Evolutionary conservation across 2,888 invertebrate genomes (phyloP), one percentile per base, ranked within the genome.

Genomic region (Meghimatium bilineatum): DNA sequence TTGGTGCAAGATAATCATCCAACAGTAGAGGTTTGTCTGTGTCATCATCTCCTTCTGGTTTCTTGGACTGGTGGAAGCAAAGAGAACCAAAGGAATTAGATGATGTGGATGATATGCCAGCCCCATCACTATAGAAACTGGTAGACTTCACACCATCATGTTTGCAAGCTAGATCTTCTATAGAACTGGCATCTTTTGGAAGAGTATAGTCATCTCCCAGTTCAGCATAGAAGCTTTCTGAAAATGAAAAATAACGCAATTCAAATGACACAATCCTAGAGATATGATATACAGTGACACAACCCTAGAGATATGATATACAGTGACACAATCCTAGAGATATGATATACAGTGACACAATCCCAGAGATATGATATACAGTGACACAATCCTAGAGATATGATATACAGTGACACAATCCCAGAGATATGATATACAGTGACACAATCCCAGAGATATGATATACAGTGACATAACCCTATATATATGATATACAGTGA

Each of bases 161-260:
- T 1, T 23, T n/a, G 52, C 74, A 63, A 1, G 38, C 71, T 5
- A 72, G 63, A n/a, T 52, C 80, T 34, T 52, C 52, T 34, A 29
- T 8, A 6, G 20, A n/a, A n/a, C 29, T 52, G 26, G 29, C 34
- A 23, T 56, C 69, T 29, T 86, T 67, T 81, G 81, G 81, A 32
- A 79, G 38, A 38, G 49, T 26, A 26, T 79, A 76, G 20, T 34
- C 74, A 44, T 86, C 86, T 52, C 86, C 80, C 29, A 82, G 78
- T 60, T 86, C 86, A 32, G 86, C 86, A 79, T 86, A 86, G 26
- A 80, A 52, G 71, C 79, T 86, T 32, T 86, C 86, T 86, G 80
- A 5, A 74, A 74, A 52, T n/a, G 5, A 14, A 29, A 72, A 29
- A 8, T 44, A 20, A 14, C 66, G 32, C 3, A n/a, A 8, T 63